phyloP scores from a whole-genome alignment of 2,888 invertebrate genomes.

The Itoplectis maculator region DNA sequence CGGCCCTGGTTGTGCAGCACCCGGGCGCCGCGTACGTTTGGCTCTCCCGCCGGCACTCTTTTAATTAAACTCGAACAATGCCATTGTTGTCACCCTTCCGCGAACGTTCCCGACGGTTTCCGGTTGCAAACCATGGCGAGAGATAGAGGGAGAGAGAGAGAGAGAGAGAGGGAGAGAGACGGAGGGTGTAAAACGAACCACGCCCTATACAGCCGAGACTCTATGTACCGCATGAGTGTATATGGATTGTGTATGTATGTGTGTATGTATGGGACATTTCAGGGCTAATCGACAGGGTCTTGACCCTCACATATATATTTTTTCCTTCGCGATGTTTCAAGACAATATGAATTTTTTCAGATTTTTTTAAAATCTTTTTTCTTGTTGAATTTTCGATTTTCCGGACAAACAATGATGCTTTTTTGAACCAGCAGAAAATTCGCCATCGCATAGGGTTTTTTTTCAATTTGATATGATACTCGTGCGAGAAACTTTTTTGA shows the following conservation, averaged over 20 bases:
- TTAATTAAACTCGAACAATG: constrained; percentile 70
- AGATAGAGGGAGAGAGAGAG: constrained; percentile 14
- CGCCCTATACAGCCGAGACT: constrained; percentile 37
- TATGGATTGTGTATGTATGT: constrained; percentile 1
- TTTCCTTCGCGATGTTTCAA: too few species aligned
- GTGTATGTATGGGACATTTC: not conserved
- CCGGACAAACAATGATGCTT: too few species aligned
- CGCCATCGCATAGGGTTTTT: too few species aligned
- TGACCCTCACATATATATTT: too few species aligned
- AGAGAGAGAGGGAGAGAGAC: constrained; percentile 12
- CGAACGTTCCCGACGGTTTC: constrained; percentile 63
- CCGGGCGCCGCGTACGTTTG: constrained; percentile 58
- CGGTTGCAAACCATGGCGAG: constrained; percentile 52
- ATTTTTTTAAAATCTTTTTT: too few species aligned
- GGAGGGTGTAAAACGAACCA: constrained; percentile 20
- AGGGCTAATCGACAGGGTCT: too few species aligned
- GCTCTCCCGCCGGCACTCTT: constrained; percentile 65
- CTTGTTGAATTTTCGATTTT: too few species aligned
- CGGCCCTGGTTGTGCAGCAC: too few species aligned
- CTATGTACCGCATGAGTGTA: constrained; percentile 1
- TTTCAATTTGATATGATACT: too few species aligned
- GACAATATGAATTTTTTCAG: too few species aligned
- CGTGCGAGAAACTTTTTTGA: too few species aligned
- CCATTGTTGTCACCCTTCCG: constrained; percentile 66
- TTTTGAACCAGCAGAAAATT: too few species aligned